Conservation (phyloP, 2,797 vertebrate species). For the Hemitrygon akajei region DNA sequence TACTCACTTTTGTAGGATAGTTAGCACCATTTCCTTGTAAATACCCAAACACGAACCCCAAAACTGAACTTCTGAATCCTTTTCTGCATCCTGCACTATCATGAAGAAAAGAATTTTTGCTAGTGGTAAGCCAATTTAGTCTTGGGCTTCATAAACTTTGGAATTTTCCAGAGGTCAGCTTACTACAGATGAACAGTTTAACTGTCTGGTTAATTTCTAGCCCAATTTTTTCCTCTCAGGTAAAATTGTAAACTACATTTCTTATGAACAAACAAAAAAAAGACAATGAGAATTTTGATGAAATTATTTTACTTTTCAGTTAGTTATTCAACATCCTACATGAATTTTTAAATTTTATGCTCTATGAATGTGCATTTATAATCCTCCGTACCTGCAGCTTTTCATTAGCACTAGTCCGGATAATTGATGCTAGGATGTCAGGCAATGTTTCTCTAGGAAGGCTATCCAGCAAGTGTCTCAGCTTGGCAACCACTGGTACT, state of each 20-base stretch:
- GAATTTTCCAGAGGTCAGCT: too few relatives aligned
- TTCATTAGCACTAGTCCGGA: constrained; percentile 86
- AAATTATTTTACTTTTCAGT: not conserved
- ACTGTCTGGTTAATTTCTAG: too few relatives aligned
- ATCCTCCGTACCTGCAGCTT: constrained; percentile 77
- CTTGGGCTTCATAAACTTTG: too few relatives aligned
- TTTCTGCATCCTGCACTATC: too few relatives aligned
- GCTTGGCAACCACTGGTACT: constrained; percentile 85
- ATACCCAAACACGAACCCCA: too few relatives aligned
- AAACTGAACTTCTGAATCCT: too few relatives aligned
- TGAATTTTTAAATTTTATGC: not conserved
- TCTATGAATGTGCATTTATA: not conserved
- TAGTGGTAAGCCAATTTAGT: too few relatives aligned
- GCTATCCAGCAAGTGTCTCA: constrained; percentile 80
- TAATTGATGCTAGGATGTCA: constrained; percentile 87
- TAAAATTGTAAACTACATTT: not conserved
- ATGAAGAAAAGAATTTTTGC: too few relatives aligned
- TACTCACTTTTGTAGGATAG: too few relatives aligned
- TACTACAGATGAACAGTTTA: too few relatives aligned
- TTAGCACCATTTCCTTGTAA: too few relatives aligned
- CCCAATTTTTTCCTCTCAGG: not conserved
- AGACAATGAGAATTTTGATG: too few relatives aligned
- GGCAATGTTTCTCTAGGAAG: constrained; percentile 85
- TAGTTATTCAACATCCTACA: not conserved
- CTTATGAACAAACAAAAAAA: not conserved